A percentile compares a stretch with the other conserved stretches of the same genome.
Conservation (phyloP, 35 echinoderm and acorn worm genomes). For the Acanthaster planci region DNA sequence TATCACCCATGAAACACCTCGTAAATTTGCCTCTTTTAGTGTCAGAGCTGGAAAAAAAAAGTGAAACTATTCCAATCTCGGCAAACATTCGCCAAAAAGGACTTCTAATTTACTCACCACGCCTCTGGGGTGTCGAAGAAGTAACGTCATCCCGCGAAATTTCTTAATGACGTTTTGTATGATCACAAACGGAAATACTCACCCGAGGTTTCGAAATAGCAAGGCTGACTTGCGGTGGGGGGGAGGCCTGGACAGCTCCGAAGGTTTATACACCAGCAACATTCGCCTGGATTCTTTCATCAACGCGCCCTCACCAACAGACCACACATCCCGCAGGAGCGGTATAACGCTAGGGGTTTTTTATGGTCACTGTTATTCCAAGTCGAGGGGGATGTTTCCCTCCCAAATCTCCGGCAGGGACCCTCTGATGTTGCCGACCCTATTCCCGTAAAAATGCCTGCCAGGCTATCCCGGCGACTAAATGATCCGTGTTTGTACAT, state of each 20-base stretch:
- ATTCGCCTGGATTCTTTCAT: constrained; percentile 1
- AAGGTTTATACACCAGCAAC: background rate
- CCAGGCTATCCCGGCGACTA: background rate
- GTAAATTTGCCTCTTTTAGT: background rate
- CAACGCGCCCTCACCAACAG: background rate
- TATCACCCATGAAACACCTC: background rate
- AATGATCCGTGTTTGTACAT: constrained; percentile 13
- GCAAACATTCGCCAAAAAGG: background rate
- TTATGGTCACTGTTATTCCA: constrained; percentile 21
- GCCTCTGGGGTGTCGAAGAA: background rate
- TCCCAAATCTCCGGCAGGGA: background rate
- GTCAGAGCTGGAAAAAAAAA: background rate
- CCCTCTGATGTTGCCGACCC: background rate
- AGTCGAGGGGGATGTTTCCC: constrained; percentile 15
- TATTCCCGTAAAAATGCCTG: background rate
- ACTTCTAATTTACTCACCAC: background rate
- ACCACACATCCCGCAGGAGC: background rate
- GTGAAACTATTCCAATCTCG: background rate
- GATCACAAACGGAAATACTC: background rate
- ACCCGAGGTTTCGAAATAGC: background rate
- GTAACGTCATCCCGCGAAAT: background rate
- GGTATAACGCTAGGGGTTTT: background rate
- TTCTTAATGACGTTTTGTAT: background rate
- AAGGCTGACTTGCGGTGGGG: background rate
- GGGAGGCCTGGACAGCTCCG: background rate